These are phyloP conservation scores for Lypha dubia DNA, from an alignment of 2,888 invertebrate species.

Conservation along the genomic window DNA sequence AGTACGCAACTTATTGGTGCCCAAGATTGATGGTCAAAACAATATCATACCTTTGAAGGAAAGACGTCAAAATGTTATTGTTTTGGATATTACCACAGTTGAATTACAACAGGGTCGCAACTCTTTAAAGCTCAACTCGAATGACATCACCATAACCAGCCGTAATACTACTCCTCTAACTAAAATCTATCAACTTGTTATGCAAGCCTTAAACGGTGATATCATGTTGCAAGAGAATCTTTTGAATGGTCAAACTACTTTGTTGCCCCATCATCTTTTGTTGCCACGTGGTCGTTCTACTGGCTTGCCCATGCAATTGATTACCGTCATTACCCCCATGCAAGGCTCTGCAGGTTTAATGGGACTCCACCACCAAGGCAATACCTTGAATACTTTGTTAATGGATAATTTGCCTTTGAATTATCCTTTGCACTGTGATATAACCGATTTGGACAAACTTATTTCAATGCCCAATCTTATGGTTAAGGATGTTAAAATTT, in stretches of 20 bases:
- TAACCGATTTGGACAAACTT: conserved; percentile 74
- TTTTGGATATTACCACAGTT: conserved; percentile 86
- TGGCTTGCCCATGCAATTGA: conserved; percentile 86
- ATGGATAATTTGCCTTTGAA: conserved; percentile 76
- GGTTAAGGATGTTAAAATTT: conserved; percentile 77
- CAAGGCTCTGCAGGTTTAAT: conserved; percentile 59
- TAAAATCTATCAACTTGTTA: conserved; percentile 84
- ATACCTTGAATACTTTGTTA: conserved; percentile 56
- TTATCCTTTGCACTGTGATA: conserved; percentile 77
- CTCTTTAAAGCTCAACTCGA: conserved; percentile 77
- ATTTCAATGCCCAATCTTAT: conserved; percentile 75
- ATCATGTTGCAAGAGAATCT: conserved; percentile 80
- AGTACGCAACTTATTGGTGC: conserved; percentile 88
- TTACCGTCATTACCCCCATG: conserved; percentile 85
- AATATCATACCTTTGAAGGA: conserved; percentile 78
- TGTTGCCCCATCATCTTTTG: conserved; percentile 86
- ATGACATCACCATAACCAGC: conserved; percentile 82
- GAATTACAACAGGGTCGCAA: conserved; percentile 85
- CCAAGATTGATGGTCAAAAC: conserved; percentile 86
- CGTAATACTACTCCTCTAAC: conserved; percentile 85
- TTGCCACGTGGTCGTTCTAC: conserved; percentile 86
- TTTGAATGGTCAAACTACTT: conserved; percentile 81
- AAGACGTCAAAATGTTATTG: conserved; percentile 86
- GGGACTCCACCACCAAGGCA: background rate
- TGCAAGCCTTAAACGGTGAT: conserved; percentile 83